Evolutionary conservation across 1,140 invertebrate genomes (phyloP).

Genomic region (Drosophila lini): DNA sequence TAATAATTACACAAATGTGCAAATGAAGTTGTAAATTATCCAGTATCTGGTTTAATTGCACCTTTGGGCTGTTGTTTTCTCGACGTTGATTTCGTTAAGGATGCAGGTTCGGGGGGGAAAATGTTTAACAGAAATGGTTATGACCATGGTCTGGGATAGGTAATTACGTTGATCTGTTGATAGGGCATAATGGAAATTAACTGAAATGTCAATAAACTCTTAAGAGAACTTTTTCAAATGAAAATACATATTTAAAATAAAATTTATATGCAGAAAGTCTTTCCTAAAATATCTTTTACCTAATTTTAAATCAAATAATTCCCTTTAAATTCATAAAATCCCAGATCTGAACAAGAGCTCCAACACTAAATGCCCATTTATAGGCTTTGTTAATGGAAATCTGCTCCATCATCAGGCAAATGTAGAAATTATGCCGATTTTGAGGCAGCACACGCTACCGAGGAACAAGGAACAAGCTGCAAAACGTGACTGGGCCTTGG

Average conservation of each 20-base stretch:
- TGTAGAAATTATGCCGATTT: slow-evolving; percentile 76
- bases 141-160: slow-evolving; percentile 12
- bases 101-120: not conserved
- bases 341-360: not conserved
- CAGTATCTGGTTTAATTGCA: slow-evolving; percentile 79
- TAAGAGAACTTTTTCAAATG: not conserved
- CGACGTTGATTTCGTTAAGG: slow-evolving; percentile 43
- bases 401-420: slow-evolving; percentile 71
- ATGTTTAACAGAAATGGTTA: slow-evolving; percentile 22
- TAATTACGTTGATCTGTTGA: slow-evolving; percentile 19
- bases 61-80: slow-evolving; percentile 47
- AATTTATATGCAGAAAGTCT: not conserved
- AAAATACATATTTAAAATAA: not conserved
- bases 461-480: slow-evolving; percentile 18
- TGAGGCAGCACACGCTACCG: slow-evolving; percentile 38
- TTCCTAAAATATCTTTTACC: not conserved
- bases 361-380: slow-evolving; percentile 47
- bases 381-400: slow-evolving; percentile 66
- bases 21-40: slow-evolving; percentile 84
- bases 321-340: slow-evolving; percentile 1
- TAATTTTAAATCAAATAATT: not conserved
- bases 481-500: slow-evolving; percentile 61
- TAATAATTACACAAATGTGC: slow-evolving; percentile 84
- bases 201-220: not conserved
- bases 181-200: slow-evolving; percentile 9